Conservation (phyloP, 2,888 invertebrate species). For the Hyposoter didymator region DNA sequence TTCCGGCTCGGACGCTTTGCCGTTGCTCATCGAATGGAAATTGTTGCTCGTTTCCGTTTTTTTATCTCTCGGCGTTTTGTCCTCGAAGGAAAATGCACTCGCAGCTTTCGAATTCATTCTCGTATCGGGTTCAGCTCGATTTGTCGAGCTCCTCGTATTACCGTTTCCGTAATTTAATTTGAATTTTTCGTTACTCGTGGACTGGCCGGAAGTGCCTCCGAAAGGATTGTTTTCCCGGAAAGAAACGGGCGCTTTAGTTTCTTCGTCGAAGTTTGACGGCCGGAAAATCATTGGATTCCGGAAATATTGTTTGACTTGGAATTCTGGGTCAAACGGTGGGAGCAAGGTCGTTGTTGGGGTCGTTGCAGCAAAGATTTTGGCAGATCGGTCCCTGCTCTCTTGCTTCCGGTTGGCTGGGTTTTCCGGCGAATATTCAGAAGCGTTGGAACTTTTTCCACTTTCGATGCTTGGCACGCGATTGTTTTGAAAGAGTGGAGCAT, state of each 20-base stretch:
- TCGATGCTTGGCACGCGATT: conserved; percentile 24
- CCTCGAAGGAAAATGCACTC: conserved; percentile 6
- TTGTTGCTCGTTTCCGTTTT: conserved; percentile 18
- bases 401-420: conserved; percentile 21
- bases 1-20: conserved; percentile 1
- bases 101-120: background rate
- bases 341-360: conserved; percentile 30
- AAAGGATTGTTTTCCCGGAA: conserved; percentile 3
- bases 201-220: conserved; percentile 11
- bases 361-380: background rate
- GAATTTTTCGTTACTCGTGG: conserved; percentile 17
- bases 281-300: conserved; percentile 40
- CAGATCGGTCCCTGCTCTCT: background rate
- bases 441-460: conserved; percentile 10
- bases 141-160: background rate
- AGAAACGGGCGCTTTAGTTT: conserved; percentile 1
- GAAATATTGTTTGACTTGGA: conserved; percentile 36
- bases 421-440: conserved; percentile 13
- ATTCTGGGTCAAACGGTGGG: conserved; percentile 30
- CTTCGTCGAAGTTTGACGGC: background rate
- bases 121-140: conserved; percentile 8
- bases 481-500: background rate
- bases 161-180: conserved; percentile 22
- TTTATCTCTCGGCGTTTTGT: conserved; percentile 40
- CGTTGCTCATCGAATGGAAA: conserved; percentile 14